Conservation (phyloP, 37 sponge, comb jelly and placozoan species). For the Corticium candelabrum region DNA sequence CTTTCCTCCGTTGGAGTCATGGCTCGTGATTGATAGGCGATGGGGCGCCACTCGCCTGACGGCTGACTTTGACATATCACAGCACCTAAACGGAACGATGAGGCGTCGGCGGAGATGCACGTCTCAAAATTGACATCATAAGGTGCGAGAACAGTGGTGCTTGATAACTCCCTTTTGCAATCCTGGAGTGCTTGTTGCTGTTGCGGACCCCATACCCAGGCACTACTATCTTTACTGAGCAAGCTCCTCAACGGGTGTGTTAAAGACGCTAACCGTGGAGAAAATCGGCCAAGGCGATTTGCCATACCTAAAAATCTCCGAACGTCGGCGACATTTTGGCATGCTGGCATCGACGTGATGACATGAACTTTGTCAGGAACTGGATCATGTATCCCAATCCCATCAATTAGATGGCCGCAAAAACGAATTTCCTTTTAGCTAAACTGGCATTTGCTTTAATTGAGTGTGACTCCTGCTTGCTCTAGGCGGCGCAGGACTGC, state of each 20-base stretch:
- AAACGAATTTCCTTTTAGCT: not conserved
- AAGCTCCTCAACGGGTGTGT: conserved; percentile 10
- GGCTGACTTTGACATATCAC: too few relatives aligned
- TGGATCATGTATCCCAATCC: conserved; percentile 23
- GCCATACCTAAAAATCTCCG: conserved; percentile 27
- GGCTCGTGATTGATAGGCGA: too few relatives aligned
- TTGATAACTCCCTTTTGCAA: too few relatives aligned
- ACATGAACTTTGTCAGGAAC: conserved; percentile 34
- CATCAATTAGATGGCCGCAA: conserved; percentile 17
- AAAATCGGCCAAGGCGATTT: conserved; percentile 22
- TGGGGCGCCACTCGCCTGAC: too few relatives aligned
- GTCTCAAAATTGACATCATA: too few relatives aligned
- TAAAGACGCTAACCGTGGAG: conserved; percentile 19
- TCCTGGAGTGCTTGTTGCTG: too few relatives aligned
- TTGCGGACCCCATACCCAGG: conserved; percentile 21
- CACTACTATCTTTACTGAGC: conserved; percentile 10
- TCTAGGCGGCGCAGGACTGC: not conserved
- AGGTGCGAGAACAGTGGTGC: too few relatives aligned
- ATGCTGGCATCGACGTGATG: not conserved
- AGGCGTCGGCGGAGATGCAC: too few relatives aligned
- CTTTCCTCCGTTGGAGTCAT: too few relatives aligned
- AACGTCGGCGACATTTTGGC: conserved; percentile 21
- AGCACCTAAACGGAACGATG: too few relatives aligned
- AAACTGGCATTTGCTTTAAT: conserved; percentile 33
- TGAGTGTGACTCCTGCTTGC: conserved; percentile 29